phyloP scores from a whole-genome alignment of 2,797 vertebrate genomes.

The Thripadectes ignobilis region DNA sequence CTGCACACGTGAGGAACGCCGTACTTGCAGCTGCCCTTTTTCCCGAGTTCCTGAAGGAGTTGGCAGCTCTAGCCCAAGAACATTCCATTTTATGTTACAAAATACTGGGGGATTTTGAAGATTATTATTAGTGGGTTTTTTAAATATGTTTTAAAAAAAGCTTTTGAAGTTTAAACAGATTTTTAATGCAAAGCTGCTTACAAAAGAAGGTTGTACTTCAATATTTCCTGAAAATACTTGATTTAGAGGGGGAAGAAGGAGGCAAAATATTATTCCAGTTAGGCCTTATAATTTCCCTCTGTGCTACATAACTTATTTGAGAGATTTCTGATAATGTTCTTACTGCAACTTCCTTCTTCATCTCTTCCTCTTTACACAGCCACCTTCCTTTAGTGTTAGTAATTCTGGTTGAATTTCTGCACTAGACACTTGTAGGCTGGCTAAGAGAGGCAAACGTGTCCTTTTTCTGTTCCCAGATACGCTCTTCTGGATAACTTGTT shows the following conservation, averaged over 20 bases:
- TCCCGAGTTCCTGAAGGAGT: constrained; percentile 96
- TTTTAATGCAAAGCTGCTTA: constrained; percentile 74
- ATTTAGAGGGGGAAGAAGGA: constrained; percentile 50
- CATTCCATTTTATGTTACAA: constrained; percentile 92
- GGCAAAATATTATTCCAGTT: constrained; percentile 25
- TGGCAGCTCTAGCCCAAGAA: constrained; percentile 95
- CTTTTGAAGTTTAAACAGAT: constrained; percentile 49
- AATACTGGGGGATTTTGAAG: constrained; percentile 83
- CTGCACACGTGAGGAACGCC: constrained; percentile 83
- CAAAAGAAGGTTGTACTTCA: constrained; percentile 60
- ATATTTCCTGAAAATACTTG: constrained; percentile 80
- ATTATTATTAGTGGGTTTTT: constrained; percentile 66
- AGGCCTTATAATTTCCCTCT: constrained; percentile 35
- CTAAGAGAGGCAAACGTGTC: background rate
- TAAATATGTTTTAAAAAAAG: background rate
- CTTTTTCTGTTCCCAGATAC: background rate
- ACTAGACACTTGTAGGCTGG: background rate
- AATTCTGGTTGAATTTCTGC: background rate
- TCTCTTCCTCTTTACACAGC: background rate
- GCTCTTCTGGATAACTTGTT: background rate
- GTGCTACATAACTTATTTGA: background rate
- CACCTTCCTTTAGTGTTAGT: background rate
- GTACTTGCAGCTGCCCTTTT: constrained; percentile 92
- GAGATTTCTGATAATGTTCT: background rate
- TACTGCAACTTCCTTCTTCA: background rate